Evolutionary conservation across 2,797 vertebrate species (phyloP).

Genomic region (Heteromormyrus szaboi): DNA sequence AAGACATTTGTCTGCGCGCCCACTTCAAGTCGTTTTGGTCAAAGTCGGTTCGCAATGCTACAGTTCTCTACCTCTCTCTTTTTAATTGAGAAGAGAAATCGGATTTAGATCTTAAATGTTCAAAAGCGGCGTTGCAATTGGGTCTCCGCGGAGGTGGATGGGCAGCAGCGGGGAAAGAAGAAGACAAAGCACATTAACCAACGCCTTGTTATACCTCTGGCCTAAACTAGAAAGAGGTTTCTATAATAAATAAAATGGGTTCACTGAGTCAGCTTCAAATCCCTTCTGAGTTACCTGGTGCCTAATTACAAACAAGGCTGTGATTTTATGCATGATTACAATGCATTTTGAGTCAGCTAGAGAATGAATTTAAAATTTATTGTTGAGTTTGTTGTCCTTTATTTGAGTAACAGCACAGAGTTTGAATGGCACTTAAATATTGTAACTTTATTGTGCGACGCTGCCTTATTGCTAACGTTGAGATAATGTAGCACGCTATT

Average conservation of each 20-base stretch:
- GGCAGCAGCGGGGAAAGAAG: not conserved
- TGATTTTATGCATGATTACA: not conserved
- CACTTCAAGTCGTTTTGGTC: constrained; percentile 11
- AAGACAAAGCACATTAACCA: constrained; percentile 17
- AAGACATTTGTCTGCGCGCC: not conserved
- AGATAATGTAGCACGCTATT: not conserved
- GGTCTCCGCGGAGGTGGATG: not conserved
- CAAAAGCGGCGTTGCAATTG: not conserved
- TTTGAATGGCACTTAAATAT: not conserved
- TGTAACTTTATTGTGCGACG: not conserved
- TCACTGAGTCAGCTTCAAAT: constrained; percentile 5
- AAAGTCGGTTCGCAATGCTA: constrained; percentile 12
- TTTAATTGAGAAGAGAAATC: constrained; percentile 21
- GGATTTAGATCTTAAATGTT: constrained; percentile 22
- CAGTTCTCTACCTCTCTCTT: constrained; percentile 5
- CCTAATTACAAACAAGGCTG: constrained; percentile 1
- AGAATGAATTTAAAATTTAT: not conserved
- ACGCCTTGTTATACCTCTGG: constrained; percentile 8
- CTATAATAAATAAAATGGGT: constrained; percentile 16
- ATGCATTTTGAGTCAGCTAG: not conserved
- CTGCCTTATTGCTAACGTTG: not conserved
- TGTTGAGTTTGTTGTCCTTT: not conserved
- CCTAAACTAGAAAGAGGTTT: not conserved
- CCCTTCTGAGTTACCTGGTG: not conserved
- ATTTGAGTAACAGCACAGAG: not conserved